Percentiles rank a stretch among this genome's conserved stretches.
Conservation (phyloP, 2,113 vertebrate species). For the Lamprotornis superbus region DNA sequence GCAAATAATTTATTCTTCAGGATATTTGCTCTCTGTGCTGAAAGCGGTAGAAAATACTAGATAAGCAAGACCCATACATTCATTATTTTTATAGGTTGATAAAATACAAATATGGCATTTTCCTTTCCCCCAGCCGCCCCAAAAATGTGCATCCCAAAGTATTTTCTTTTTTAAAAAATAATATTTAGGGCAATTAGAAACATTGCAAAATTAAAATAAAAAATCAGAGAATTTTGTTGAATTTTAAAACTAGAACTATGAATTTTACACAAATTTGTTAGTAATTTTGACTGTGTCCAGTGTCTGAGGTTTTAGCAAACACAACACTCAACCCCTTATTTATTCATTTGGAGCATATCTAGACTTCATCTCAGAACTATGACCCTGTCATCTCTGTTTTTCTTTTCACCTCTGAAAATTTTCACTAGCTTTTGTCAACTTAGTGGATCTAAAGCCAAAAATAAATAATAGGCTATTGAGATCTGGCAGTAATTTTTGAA, state of each 20-base stretch:
- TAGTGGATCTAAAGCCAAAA: not conserved
- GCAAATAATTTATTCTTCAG: not conserved
- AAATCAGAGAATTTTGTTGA: not conserved
- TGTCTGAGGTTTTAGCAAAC: not conserved
- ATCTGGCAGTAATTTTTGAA: not conserved
- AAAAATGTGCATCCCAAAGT: not conserved
- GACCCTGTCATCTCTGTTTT: not conserved
- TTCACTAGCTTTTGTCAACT: not conserved
- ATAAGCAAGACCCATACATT: not conserved
- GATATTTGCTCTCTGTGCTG: not conserved
- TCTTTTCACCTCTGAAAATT: not conserved
- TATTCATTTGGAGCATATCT: not conserved
- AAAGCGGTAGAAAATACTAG: not conserved
- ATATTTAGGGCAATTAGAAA: not conserved
- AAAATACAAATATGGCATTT: not conserved
- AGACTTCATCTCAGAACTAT: not conserved
- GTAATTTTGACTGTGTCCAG: not conserved
- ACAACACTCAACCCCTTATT: not conserved
- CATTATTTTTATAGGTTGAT: not conserved
- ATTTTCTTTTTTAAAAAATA: not conserved
- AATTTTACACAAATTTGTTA: not conserved
- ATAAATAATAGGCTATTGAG: not conserved
- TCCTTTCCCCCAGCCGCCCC: fast-evolving
- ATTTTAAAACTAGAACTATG: not conserved
- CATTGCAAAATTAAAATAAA: not conserved